phyloP scores from a whole-genome alignment of 2,888 invertebrate genomes.

The Catocala fraxini region DNA sequence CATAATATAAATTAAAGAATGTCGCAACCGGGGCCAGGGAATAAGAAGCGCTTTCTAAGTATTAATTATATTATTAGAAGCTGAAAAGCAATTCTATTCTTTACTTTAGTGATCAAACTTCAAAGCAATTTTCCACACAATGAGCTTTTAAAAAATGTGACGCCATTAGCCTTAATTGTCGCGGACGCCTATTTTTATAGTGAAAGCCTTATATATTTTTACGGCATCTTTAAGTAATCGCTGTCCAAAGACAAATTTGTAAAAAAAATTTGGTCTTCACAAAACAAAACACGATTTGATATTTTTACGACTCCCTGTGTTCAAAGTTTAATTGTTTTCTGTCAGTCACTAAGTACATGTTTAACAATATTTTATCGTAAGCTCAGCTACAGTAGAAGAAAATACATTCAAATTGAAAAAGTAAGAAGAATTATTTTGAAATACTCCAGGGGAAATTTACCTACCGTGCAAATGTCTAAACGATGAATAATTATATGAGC shows the following conservation, averaged over 20 bases:
- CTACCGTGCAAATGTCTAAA: conserved; percentile 26
- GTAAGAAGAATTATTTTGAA: conserved; percentile 15
- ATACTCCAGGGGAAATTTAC: conserved; percentile 15
- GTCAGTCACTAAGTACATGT: conserved; percentile 11
- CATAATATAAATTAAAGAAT: too few species aligned
- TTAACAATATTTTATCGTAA: conserved; percentile 11
- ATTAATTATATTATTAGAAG: conserved; percentile 16
- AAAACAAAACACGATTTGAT: conserved; percentile 26
- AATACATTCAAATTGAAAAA: conserved; percentile 15
- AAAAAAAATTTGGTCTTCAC: conserved; percentile 9
- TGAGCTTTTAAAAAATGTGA: conserved; percentile 58
- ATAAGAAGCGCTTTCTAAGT: conserved; percentile 20
- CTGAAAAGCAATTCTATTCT: conserved; percentile 26
- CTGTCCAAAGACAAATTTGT: conserved; percentile 37
- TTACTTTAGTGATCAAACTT: conserved; percentile 48
- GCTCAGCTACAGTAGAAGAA: conserved; percentile 7
- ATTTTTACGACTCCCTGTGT: conserved; percentile 31
- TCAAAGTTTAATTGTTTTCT: conserved; percentile 30
- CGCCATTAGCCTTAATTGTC: conserved; percentile 64
- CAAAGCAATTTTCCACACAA: conserved; percentile 55
- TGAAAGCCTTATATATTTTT: conserved; percentile 52
- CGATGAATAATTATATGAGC: conserved; percentile 48
- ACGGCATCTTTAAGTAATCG: conserved; percentile 45
- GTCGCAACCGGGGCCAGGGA: not conserved
- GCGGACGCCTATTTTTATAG: conserved; percentile 55